Evolutionary conservation across 2,888 invertebrate species (phyloP).

Genomic region (Agonopterix arenella): DNA sequence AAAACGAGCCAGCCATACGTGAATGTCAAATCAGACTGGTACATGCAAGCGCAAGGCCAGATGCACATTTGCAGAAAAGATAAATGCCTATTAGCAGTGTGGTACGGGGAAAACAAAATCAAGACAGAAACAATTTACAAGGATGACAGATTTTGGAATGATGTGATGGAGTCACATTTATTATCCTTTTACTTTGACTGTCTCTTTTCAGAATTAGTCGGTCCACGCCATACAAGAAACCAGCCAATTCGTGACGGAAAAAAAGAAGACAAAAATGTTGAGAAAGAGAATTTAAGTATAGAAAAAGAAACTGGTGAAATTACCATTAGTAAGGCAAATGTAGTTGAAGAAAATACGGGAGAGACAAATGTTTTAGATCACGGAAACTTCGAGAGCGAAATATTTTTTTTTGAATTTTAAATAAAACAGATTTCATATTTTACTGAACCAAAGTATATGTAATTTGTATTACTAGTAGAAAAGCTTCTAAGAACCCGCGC

Average conservation of each 20-base stretch:
- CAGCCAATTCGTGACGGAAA: conserved; percentile 1
- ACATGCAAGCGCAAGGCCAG: conserved; percentile 11
- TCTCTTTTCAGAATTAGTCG: conserved; percentile 8
- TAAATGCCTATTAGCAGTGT: conserved; percentile 8
- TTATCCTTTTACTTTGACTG: conserved; percentile 5
- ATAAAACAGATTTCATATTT: no score
- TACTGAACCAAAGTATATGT: no score
- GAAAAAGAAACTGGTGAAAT: no score
- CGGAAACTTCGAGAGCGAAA: no score
- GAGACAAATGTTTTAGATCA: no score
- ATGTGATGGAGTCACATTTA: conserved; percentile 6
- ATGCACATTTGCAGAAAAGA: conserved; percentile 6
- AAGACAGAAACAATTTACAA: conserved; percentile 8
- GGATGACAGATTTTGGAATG: conserved; percentile 10
- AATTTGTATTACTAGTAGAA: no score
- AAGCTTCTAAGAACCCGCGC: no score
- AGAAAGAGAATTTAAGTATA: no score
- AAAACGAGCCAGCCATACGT: not conserved
- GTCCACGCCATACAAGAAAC: conserved; percentile 8
- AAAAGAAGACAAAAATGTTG: no score
- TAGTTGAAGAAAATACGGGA: no score
- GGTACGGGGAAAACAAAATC: conserved; percentile 10
- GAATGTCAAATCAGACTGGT: conserved; percentile 1
- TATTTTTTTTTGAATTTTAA: no score
- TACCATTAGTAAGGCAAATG: no score